These are phyloP conservation scores for Proisotoma minuta DNA, from an alignment of 2,888 invertebrate genomes.

Conservation along the genomic window DNA sequence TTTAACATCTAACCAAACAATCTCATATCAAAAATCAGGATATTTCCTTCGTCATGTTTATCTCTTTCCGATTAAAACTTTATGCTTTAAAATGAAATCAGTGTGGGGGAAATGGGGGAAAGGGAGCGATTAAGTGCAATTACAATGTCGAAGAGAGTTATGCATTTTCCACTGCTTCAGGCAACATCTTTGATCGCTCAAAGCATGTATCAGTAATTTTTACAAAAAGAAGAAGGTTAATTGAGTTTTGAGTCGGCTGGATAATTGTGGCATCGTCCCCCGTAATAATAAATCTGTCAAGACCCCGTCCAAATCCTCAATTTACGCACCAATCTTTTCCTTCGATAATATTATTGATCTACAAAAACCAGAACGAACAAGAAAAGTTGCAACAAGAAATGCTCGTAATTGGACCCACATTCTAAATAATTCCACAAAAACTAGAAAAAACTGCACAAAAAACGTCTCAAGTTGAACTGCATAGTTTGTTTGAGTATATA, in stretches of 20 bases:
- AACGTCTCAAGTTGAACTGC: too few relatives aligned
- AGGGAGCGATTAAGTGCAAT: neutral
- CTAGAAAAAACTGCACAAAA: too few relatives aligned
- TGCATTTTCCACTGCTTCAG: neutral
- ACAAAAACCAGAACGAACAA: too few relatives aligned
- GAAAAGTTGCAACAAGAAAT: too few relatives aligned
- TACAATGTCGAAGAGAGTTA: neutral
- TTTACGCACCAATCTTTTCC: neutral
- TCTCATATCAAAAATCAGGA: neutral
- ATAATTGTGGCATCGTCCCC: conserved; percentile 4
- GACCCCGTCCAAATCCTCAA: neutral
- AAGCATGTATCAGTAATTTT: neutral
- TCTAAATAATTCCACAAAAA: too few relatives aligned
- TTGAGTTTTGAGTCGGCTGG: conserved; percentile 2
- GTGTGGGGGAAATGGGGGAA: neutral
- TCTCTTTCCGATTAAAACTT: neutral
- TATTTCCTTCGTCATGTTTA: neutral
- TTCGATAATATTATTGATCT: conserved; percentile 3
- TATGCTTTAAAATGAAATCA: neutral
- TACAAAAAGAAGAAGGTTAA: neutral
- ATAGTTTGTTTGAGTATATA: too few relatives aligned
- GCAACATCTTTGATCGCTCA: neutral
- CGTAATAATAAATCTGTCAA: conserved; percentile 1
- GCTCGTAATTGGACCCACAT: too few relatives aligned
- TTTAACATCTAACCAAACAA: neutral